Evolutionary conservation across 2,888 invertebrate genomes (phyloP).

Genomic region (Drosophila dives): DNA sequence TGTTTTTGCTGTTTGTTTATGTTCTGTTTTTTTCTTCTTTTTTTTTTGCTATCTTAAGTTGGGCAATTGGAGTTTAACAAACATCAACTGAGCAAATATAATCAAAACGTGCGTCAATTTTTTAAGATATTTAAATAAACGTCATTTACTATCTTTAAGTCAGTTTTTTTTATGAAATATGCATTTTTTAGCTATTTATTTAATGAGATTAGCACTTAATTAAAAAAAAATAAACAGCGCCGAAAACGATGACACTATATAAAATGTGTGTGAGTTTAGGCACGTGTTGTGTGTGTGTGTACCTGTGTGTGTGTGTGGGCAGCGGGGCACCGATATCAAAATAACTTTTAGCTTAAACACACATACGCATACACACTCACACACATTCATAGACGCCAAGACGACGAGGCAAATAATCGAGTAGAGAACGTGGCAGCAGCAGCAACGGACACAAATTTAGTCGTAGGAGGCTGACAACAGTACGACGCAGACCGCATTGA

Average conservation of each 20-base stretch:
- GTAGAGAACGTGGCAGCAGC: conserved; percentile 27
- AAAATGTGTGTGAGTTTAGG: conserved; percentile 22
- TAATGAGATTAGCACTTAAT: conserved; percentile 49
- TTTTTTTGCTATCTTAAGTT: conserved; percentile 30
- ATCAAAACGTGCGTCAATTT: conserved; percentile 35
- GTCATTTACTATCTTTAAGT: conserved; percentile 14
- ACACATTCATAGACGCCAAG: background rate
- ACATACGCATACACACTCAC: conserved; percentile 14
- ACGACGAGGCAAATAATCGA: background rate
- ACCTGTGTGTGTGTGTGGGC: conserved; percentile 16
- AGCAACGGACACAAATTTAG: conserved; percentile 38
- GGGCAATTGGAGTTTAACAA: conserved; percentile 10
- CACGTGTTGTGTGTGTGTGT: conserved; percentile 26
- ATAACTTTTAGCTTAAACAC: conserved; percentile 62
- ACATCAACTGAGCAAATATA: conserved; percentile 24
- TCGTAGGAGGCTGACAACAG: conserved; percentile 58
- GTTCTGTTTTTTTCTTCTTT: background rate
- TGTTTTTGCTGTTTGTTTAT: background rate
- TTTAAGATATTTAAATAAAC: conserved; percentile 34
- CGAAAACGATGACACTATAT: conserved; percentile 26
- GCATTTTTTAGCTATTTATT: conserved; percentile 18
- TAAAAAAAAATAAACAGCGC: conserved; percentile 12
- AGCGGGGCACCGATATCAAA: conserved; percentile 52
- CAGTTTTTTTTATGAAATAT: conserved; percentile 41
- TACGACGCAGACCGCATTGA: conserved; percentile 35